Conservation (phyloP, 2,888 invertebrate genomes). For the Protodeltote pygarga region DNA sequence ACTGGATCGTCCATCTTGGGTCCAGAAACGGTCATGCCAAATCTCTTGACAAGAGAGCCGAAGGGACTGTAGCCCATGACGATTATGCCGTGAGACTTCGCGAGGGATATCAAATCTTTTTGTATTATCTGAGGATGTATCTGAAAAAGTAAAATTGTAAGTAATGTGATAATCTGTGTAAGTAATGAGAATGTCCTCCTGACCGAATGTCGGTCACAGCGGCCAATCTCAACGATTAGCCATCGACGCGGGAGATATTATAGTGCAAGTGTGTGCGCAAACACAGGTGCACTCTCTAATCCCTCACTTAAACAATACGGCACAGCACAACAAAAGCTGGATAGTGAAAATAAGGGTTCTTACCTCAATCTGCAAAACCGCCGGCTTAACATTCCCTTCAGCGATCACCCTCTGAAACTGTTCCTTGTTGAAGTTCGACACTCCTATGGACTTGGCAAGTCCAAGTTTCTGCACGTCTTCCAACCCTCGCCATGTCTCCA, state of each 20-base stretch:
- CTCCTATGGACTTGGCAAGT: conserved; percentile 89
- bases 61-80: conserved; percentile 90
- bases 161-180: too few relatives aligned
- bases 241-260: too few relatives aligned
- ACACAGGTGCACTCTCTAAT: too few relatives aligned
- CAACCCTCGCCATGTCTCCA: conserved; percentile 91
- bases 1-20: conserved; percentile 82
- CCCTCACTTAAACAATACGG: too few relatives aligned
- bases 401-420: conserved; percentile 89
- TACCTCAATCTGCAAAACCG: conserved; percentile 87
- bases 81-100: conserved; percentile 86
- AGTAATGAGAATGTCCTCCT: too few relatives aligned
- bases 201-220: too few relatives aligned
- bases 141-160: too few relatives aligned
- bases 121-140: conserved; percentile 89
- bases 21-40: conserved; percentile 74
- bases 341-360: background rate
- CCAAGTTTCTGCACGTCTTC: conserved; percentile 89
- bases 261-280: too few relatives aligned
- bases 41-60: conserved; percentile 85
- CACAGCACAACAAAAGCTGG: too few relatives aligned
- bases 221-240: too few relatives aligned
- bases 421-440: conserved; percentile 92
- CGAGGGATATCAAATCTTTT: conserved; percentile 87
- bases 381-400: conserved; percentile 86